Conservation (phyloP, 2,888 invertebrate species). For the Cosmia pyralina region DNA sequence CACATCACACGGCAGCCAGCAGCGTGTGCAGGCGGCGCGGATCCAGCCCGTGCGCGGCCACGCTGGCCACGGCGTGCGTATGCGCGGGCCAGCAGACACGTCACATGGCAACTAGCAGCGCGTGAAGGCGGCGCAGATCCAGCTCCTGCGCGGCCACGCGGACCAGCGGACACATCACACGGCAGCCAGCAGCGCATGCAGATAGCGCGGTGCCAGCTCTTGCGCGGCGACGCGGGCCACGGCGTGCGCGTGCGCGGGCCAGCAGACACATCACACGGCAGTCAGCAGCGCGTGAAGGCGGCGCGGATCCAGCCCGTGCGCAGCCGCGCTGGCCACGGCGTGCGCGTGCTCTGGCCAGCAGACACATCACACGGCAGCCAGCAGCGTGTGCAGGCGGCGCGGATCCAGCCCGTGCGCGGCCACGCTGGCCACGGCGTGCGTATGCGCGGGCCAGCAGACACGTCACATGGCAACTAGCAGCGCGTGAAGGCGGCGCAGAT, state of each 20-base stretch:
- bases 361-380: constrained; percentile 66
- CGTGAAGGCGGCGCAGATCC: constrained; percentile 91
- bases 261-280: constrained; percentile 89
- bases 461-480: constrained; percentile 67
- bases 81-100: constrained; percentile 71
- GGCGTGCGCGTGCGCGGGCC: constrained; percentile 96
- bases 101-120: constrained; percentile 79
- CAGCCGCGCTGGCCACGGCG: constrained; percentile 92
- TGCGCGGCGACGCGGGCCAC: constrained; percentile 90
- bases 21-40: constrained; percentile 69
- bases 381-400: constrained; percentile 69
- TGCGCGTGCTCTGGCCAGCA: constrained; percentile 29
- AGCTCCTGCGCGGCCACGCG: constrained; percentile 90
- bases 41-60: constrained; percentile 65
- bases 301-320: constrained; percentile 81
- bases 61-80: constrained; percentile 67
- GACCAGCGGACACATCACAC: constrained; percentile 92
- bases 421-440: constrained; percentile 68
- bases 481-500: constrained; percentile 92
- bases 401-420: constrained; percentile 66
- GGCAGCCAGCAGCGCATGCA: constrained; percentile 91
- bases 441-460: constrained; percentile 72
- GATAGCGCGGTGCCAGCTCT: constrained; percentile 79
- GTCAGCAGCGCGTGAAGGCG: constrained; percentile 93
- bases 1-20: constrained; percentile 66